phyloP scores from a whole-genome alignment of 2,113 vertebrate genomes.

The Motacilla alba region DNA sequence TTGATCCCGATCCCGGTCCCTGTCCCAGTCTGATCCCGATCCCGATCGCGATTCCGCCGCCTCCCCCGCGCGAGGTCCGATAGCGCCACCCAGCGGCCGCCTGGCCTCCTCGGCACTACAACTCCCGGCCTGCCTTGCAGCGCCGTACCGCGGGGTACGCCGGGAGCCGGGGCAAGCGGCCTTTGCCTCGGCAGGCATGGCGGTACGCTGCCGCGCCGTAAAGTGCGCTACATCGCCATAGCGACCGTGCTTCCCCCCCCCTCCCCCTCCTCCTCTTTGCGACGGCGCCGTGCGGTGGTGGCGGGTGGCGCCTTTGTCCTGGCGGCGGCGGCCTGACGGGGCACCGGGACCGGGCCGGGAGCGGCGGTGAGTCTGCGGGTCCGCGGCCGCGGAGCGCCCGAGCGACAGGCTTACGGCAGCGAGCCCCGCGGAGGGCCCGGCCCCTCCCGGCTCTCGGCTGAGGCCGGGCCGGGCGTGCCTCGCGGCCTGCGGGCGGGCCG shows the following conservation, averaged over 20 bases:
- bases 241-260: fast-evolving
- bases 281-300: background rate
- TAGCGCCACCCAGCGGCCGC: background rate
- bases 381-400: background rate
- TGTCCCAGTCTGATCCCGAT: background rate
- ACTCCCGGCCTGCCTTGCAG: background rate
- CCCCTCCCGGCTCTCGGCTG: background rate
- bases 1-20: no score
- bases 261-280: background rate
- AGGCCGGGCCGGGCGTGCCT: background rate
- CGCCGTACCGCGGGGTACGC: background rate
- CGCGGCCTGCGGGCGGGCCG: background rate
- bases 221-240: background rate
- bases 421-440: background rate
- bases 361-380: conserved; percentile 15
- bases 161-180: background rate
- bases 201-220: background rate
- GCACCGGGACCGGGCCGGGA: background rate
- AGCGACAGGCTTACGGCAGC: background rate
- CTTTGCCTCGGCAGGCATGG: background rate
- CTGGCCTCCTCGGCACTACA: background rate
- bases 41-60: background rate
- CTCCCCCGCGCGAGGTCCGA: background rate
- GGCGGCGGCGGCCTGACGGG: conserved; percentile 4
- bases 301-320: conserved; percentile 52